A percentile compares a stretch with the other conserved stretches of the same genome.
Evolutionary conservation across 2,888 invertebrate species (phyloP).

Genomic region (Tipula helvola): DNA sequence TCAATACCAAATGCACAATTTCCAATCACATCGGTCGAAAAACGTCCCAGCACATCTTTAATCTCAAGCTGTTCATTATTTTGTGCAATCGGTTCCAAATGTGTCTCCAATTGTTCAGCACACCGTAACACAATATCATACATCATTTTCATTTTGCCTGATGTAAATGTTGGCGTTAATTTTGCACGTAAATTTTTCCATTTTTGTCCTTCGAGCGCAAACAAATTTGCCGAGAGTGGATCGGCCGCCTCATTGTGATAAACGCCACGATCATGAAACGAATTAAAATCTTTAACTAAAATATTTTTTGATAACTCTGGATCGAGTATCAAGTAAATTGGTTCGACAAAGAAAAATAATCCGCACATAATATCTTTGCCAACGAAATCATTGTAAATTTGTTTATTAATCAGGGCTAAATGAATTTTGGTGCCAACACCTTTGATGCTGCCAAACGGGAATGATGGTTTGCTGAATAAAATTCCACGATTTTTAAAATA

Average conservation of each 20-base stretch:
- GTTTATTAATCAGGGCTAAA: slow-evolving; percentile 22
- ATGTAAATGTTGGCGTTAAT: slow-evolving; percentile 37
- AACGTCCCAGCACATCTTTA: slow-evolving; percentile 28
- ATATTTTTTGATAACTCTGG: slow-evolving; percentile 27
- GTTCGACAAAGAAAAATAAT: slow-evolving; percentile 13
- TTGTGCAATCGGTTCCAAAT: slow-evolving; percentile 17
- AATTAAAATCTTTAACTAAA: slow-evolving; percentile 30
- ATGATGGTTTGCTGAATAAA: slow-evolving; percentile 26
- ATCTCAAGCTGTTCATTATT: slow-evolving; percentile 24
- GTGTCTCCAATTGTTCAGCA: slow-evolving; percentile 19
- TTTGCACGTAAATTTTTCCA: slow-evolving; percentile 37
- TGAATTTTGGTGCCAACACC: slow-evolving; percentile 20
- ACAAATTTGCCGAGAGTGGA: slow-evolving; percentile 28
- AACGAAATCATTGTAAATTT: slow-evolving; percentile 24
- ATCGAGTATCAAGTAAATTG: slow-evolving; percentile 14
- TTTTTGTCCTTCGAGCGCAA: slow-evolving; percentile 30
- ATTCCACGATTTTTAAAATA: slow-evolving; percentile 23
- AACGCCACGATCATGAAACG: slow-evolving; percentile 30
- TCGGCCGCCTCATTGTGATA: slow-evolving; percentile 27
- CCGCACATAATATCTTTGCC: slow-evolving; percentile 17
- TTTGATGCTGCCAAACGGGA: slow-evolving; percentile 22
- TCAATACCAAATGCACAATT: slow-evolving; percentile 32
- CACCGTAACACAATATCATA: slow-evolving; percentile 28
- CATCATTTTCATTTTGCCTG: slow-evolving; percentile 39
- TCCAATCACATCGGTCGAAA: slow-evolving; percentile 35